These are phyloP conservation scores for Pandion haliaetus DNA, from an alignment of 2,113 vertebrate genomes.

Conservation along the genomic window DNA sequence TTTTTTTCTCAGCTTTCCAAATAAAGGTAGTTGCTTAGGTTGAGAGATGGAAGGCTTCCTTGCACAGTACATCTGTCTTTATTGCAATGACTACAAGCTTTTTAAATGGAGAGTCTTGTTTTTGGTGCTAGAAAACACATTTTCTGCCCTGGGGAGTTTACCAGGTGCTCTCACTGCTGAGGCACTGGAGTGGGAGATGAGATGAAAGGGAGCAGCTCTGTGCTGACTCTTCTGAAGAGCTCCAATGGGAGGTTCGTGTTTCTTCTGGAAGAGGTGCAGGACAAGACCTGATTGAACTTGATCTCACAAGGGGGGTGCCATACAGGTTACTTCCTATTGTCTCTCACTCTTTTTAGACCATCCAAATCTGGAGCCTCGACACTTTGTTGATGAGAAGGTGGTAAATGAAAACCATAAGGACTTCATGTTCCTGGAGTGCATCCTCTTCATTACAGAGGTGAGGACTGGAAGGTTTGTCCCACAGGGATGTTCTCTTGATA, in stretches of 20 bases:
- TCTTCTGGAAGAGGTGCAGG: background rate
- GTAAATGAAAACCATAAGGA: constrained; percentile 92
- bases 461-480: constrained; percentile 2
- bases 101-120: background rate
- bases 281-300: background rate
- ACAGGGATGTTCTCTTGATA: background rate
- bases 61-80: background rate
- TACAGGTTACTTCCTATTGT: background rate
- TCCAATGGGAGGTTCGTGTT: background rate
- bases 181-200: background rate
- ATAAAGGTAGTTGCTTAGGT: background rate
- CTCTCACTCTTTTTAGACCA: constrained; percentile 79
- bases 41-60: background rate
- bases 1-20: background rate
- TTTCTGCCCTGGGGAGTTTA: background rate
- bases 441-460: constrained; percentile 91
- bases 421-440: constrained; percentile 96
- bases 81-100: background rate
- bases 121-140: background rate
- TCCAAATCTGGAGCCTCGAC: constrained; percentile 86
- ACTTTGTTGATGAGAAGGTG: constrained; percentile 90
- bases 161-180: background rate
- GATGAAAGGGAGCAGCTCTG: background rate
- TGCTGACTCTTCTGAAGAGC: background rate
- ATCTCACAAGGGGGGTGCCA: background rate